Evolutionary conservation across 2,888 invertebrate species (phyloP).

Genomic region (Asteroscopus sphinx): DNA sequence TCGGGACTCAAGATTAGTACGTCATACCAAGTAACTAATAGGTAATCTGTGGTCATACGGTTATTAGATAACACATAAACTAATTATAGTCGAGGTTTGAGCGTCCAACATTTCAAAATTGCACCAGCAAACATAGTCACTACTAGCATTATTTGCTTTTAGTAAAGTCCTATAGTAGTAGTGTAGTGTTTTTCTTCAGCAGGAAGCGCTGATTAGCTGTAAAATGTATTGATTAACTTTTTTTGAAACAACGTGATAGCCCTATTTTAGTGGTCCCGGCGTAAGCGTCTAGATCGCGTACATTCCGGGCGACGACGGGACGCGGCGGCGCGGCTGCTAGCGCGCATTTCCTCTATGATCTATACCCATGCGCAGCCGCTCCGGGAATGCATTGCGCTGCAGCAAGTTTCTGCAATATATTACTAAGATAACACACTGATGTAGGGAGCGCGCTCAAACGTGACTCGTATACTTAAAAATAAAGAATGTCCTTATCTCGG

Average conservation of each 20-base stretch:
- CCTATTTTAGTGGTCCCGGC: constrained; percentile 17
- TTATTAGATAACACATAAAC: constrained; percentile 13
- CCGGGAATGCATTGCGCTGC: constrained; percentile 49
- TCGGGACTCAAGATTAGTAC: too few relatives aligned
- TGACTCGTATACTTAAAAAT: constrained; percentile 49
- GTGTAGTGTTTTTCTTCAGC: not conserved
- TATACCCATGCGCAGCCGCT: constrained; percentile 58
- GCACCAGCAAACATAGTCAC: not conserved
- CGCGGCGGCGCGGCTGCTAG: not conserved
- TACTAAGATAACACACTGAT: constrained; percentile 54
- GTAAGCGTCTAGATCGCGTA: constrained; percentile 21
- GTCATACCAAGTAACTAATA: too few relatives aligned
- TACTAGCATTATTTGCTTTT: not conserved
- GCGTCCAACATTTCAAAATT: not conserved
- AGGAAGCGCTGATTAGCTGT: not conserved
- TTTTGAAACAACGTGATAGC: constrained; percentile 12
- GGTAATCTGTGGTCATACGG: too few relatives aligned
- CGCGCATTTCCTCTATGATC: constrained; percentile 60
- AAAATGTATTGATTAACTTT: not conserved
- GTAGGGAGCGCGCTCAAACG: constrained; percentile 38
- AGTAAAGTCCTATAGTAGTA: not conserved
- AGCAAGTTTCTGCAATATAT: constrained; percentile 50
- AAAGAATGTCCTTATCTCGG: constrained; percentile 47
- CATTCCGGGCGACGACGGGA: constrained; percentile 21
- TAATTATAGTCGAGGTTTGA: constrained; percentile 7